Evolutionary conservation across 2,888 invertebrate genomes (phyloP).

Genomic region (Pasiphila rectangulata): DNA sequence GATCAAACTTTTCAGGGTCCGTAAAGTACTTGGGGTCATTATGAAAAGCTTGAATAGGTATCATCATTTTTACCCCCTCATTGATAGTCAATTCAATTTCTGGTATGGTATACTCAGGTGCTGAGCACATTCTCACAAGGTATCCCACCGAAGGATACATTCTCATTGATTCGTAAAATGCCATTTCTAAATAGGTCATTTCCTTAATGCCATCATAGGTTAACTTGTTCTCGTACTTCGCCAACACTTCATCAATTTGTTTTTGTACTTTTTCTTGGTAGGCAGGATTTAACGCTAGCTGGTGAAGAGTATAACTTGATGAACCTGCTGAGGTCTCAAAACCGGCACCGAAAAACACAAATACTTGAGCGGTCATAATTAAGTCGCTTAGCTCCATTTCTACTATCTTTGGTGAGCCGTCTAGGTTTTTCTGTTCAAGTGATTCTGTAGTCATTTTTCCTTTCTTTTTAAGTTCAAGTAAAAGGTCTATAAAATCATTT

Average conservation of each 20-base stretch:
- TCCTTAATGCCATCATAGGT: conserved; percentile 67
- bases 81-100: conserved; percentile 61
- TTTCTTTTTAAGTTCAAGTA: conserved; percentile 61
- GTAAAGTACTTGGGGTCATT: conserved; percentile 63
- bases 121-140: conserved; percentile 59
- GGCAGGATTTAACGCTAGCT: conserved; percentile 69
- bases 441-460: conserved; percentile 65
- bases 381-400: conserved; percentile 57
- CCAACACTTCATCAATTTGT: conserved; percentile 64
- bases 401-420: conserved; percentile 57
- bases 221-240: conserved; percentile 55
- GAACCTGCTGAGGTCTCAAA: conserved; percentile 77
- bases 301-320: conserved; percentile 71
- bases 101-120: conserved; percentile 63
- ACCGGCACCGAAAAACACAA: conserved; percentile 74
- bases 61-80: conserved; percentile 54
- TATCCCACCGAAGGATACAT: conserved; percentile 68
- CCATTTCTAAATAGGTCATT: conserved; percentile 66
- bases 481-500: conserved; percentile 68
- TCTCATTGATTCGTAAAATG: conserved; percentile 66
- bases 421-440: conserved; percentile 51
- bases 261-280: conserved; percentile 64
- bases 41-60: conserved; percentile 66
- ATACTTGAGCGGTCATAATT: conserved; percentile 65
- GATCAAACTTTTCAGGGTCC: conserved; percentile 59